These are phyloP conservation scores for Suricata suricatta DNA, from an alignment of 2,113 vertebrate species.

Conservation along the genomic window DNA sequence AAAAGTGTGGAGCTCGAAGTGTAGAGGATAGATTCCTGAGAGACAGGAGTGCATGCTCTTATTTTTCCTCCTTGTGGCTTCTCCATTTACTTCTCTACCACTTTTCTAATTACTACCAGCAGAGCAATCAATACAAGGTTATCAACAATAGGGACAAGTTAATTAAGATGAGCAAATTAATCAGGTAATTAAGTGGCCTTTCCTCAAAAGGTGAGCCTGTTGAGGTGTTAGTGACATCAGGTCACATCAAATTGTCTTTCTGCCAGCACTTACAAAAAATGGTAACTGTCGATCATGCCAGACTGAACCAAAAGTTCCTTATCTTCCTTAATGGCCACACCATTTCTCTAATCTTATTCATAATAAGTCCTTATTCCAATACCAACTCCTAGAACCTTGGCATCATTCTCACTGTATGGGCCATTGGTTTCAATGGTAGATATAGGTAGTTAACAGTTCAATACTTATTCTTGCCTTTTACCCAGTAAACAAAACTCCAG, in stretches of 20 bases:
- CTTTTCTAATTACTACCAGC: conserved; percentile 72
- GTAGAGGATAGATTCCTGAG: background rate
- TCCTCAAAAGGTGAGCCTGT: conserved; percentile 56
- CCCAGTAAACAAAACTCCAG: background rate
- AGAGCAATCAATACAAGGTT: conserved; percentile 75
- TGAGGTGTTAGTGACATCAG: conserved; percentile 27
- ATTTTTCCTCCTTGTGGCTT: background rate
- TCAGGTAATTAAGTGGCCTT: conserved; percentile 74
- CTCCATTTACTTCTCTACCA: conserved; percentile 27
- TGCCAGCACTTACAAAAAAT: background rate
- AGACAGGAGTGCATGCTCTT: background rate
- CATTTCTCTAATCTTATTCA: conserved; percentile 11
- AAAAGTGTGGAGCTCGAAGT: background rate
- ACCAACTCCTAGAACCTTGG: background rate
- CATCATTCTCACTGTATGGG: background rate
- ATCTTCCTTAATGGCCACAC: background rate
- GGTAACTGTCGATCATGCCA: background rate
- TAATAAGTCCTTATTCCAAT: background rate
- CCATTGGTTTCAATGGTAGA: background rate
- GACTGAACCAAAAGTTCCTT: background rate
- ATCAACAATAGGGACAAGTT: conserved; percentile 73
- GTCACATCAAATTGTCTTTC: conserved; percentile 55
- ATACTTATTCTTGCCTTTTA: background rate
- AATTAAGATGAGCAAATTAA: conserved; percentile 78
- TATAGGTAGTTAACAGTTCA: background rate